Evolutionary conservation across 1,140 invertebrate species (phyloP), one percentile per base, ranked within the genome.

Genomic region (Bombus waltoni): DNA sequence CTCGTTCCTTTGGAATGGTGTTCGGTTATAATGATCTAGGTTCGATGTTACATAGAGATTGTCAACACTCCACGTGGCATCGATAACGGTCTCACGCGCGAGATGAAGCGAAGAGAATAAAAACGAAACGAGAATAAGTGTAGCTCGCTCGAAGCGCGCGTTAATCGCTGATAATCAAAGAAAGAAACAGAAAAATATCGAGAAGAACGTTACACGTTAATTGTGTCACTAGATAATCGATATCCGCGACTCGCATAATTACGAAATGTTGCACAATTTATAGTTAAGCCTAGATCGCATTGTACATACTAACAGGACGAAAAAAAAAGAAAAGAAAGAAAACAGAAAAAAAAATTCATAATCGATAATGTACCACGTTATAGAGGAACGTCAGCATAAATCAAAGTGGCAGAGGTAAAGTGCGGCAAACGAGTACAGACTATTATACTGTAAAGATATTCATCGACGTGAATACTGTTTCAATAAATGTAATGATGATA

Each of bases 401-500:
- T 85, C 77, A 87, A 87, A 87, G 77, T 28, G 47, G 62, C 75
- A 87, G 53, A 70, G 70, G 44, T 84, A 87, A 88, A 44, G 62
- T 47, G 66, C 72, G 82, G 42, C 82, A 75, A 47, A 82, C 83
- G 88, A 86, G 68, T 81, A 89, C 68, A 72, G 83, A 88, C 70
- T 91, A 90, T 73, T 85, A 91, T 87, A 92, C 85, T 92, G 91
- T 92, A 90, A 91, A 92, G 89, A 92, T 92, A 93, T 91, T 88
- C 91, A 92, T 93, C 92, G 92, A 92, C 92, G 92, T 93, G 92
- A 90, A 90, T 92, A 92, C 91, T 93, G 93, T 94, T 94, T 94
- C 91, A 94, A 94, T 94, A 93, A 93, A 94, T 94, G 93, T 94
- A 94, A 92, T 88, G 87, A 93, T 92, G 88, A 93, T 92, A 89